These are phyloP conservation scores for Tragopan temminckii DNA, from an alignment of 2,797 vertebrate species.

Conservation along the genomic window DNA sequence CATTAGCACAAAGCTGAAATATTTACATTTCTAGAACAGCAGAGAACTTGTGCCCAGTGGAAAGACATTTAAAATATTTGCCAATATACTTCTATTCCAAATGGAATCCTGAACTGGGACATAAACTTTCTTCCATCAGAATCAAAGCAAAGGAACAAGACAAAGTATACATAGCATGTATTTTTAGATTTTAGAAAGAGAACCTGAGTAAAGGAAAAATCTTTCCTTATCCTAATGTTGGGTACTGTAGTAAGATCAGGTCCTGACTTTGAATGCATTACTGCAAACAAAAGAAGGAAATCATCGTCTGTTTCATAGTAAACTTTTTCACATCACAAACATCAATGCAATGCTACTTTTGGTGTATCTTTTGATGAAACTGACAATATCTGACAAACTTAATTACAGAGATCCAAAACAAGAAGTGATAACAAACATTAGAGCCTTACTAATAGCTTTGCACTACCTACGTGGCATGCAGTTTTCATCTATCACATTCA, in stretches of 20 bases:
- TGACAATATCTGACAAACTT: not conserved
- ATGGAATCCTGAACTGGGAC: not conserved
- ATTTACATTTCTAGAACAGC: not conserved
- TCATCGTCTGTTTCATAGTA: not conserved
- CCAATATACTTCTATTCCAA: not conserved
- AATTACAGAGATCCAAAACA: not conserved
- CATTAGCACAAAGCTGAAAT: not conserved
- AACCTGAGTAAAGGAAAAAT: not conserved
- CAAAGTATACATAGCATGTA: fast-evolving
- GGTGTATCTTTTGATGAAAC: not conserved
- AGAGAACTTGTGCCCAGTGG: not conserved
- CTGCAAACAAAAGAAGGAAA: not conserved
- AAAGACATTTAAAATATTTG: not conserved
- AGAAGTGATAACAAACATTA: not conserved
- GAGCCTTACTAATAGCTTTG: not conserved
- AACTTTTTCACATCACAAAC: not conserved
- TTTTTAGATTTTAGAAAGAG: not conserved
- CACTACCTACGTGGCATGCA: not conserved
- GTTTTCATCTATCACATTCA: not conserved
- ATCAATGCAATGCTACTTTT: not conserved
- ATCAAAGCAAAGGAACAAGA: not conserved
- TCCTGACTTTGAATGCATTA: not conserved
- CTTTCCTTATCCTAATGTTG: not conserved
- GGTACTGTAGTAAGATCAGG: not conserved
- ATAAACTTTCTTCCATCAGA: not conserved